Evolutionary conservation across 2,113 vertebrate species (phyloP).

Genomic region (Helogale parvula): DNA sequence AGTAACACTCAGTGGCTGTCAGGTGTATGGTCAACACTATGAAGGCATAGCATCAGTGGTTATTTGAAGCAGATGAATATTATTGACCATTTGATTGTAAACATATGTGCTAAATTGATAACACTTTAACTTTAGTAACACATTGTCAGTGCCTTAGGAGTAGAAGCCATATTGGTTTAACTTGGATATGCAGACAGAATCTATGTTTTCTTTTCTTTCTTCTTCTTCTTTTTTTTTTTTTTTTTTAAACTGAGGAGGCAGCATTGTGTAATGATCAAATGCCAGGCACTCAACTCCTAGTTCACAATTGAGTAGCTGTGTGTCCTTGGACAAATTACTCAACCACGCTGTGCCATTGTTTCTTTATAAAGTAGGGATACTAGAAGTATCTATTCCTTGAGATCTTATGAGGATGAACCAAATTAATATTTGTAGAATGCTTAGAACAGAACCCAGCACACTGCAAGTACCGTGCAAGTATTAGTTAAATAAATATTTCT

Average conservation of each 20-base stretch:
- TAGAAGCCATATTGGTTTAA: background rate
- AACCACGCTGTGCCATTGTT: background rate
- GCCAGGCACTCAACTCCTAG: background rate
- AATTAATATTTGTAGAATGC: background rate
- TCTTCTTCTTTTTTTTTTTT: too few species aligned
- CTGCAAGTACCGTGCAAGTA: background rate
- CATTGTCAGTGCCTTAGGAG: background rate
- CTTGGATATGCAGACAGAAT: background rate
- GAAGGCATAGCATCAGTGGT: background rate
- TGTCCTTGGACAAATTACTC: background rate
- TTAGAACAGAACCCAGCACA: background rate
- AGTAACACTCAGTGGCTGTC: background rate
- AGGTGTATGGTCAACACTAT: background rate
- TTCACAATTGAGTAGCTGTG: background rate
- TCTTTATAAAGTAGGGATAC: background rate
- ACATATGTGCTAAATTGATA: background rate
- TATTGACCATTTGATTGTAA: background rate
- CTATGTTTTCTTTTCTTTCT: background rate
- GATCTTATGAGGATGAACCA: background rate
- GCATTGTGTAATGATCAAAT: background rate
- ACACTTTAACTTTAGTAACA: background rate
- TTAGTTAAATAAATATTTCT: background rate
- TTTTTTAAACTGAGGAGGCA: background rate
- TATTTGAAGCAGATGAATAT: background rate
- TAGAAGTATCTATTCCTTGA: background rate